Base-by-base conservation (phyloP, 30 jellyfish, hydroid and myxozoan species). In the Rhopilema esculentum region DNA sequence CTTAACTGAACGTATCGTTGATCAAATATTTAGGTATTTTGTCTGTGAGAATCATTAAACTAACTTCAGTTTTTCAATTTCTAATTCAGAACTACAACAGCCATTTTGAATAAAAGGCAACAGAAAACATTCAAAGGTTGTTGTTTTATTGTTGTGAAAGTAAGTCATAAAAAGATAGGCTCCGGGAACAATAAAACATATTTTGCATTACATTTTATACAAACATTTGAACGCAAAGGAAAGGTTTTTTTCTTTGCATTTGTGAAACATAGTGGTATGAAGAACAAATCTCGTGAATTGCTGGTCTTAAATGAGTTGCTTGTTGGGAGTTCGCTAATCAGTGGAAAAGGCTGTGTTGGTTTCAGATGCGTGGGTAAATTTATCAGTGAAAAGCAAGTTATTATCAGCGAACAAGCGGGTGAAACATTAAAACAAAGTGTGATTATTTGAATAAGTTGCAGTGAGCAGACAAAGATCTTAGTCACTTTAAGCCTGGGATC, bases 401-500 rank as follows among this genome's bases (percentile, higher is more conserved):
- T n/a, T n/a, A n/a, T n/a, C 57, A 40, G 57, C 57, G 9, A 40
- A 40, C 57, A 12, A 40, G 57, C 57, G 12, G 12, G 9, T 40
- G 57, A 2, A 40, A 12, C 57, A 40, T 6, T 40, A 2, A 40
- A 40, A 40, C 9, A 40, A 2, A 40, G 6, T 6, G 57, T 2
- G 57, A 40, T 40, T 40, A 12, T 40, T 40, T 12, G 9, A 40
- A 40, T 40, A 2, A 6, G 12, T 30, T 73, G 68, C 70, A 20
- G 18, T 9, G 22, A 29, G 84, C 69, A 73, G 84, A 21, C 84
- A 73, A 21, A 18, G 15, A 22, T 73, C 68, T 29, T 19, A 31
- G 51, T 24, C 33, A 73, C 66, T 73, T n/a, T 73, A 73, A 73
- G 69, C 84, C 84, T 29, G 15, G 69, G 84, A 73, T 73, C 40